Percentiles rank a stretch among this genome's conserved stretches.
Evolutionary conservation across 2,113 vertebrate species (phyloP).

Genomic region (Odontophorus gujanensis): DNA sequence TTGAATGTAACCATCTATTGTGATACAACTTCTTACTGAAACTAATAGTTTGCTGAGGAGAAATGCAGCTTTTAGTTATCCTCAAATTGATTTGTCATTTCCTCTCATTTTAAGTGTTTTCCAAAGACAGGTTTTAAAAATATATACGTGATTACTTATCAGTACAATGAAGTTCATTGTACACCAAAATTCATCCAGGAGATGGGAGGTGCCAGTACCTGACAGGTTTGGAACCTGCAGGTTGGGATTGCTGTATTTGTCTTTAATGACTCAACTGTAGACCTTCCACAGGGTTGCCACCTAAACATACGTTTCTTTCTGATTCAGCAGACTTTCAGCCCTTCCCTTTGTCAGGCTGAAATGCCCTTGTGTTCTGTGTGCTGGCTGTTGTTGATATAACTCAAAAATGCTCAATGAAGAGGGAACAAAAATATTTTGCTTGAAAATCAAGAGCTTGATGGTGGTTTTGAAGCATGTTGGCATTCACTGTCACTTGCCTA

Average conservation of each 20-base stretch:
- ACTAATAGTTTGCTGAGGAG: not conserved
- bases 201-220: fast-evolving
- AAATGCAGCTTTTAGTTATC: not conserved
- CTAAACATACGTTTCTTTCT: not conserved
- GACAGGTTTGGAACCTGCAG: not conserved
- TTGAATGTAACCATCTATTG: not conserved
- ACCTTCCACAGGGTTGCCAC: not conserved
- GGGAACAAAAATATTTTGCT: not conserved
- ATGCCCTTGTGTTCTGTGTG: not conserved
- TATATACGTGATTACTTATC: fast-evolving
- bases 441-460: not conserved
- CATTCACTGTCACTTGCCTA: not conserved
- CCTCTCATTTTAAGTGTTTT: not conserved
- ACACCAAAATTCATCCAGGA: not conserved
- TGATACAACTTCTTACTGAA: not conserved
- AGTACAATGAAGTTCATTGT: not conserved
- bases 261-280: not conserved
- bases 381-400: not conserved
- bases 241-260: not conserved
- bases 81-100: not conserved
- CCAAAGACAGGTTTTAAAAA: not conserved
- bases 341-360: not conserved
- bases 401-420: not conserved
- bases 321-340: not conserved
- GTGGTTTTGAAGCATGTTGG: not conserved